Base-by-base conservation (phyloP, 2,797 vertebrate species). In the Aulostomus chinensis region DNA sequence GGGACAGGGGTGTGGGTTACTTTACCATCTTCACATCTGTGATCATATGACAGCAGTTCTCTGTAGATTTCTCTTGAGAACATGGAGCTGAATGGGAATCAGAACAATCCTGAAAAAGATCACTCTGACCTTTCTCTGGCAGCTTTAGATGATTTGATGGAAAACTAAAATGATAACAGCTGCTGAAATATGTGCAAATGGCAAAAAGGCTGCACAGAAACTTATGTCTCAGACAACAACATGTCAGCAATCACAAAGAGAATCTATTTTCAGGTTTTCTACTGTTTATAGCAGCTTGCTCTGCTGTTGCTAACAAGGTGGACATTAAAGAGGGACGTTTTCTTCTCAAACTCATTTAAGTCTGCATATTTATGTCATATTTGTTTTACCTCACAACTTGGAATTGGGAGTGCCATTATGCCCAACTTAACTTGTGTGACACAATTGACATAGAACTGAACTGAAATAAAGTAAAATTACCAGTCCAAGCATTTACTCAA, bases 261-360 rank as follows among this genome's bases (percentile, higher is more conserved):
- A 53, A 39, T 59, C 46, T 20, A 39, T 51, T 48, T 63, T 54
- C 33, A 59, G 65, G 29, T 46, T 60, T 22, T 37, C 18, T n/a
- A 65, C 59, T 76, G 68, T 82, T 68, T 73, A 55, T 71, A 68
- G 58, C 31, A n/a, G 42, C 48, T 1, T 1, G 37, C 41, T 62
- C 47, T 22, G 26, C n/a, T 40, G 14, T 2, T 29, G 38, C 1
- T 17, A 45, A 37, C 11, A 1, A 37, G 21, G 35, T 33, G 32
- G 24, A 25, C 24, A 4, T 7, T 2, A 4, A 25, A 9, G 24
- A 35, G 37, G n/a, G n/a, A n/a, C n/a, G n/a, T n/a, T n/a, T n/a
- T n/a, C n/a, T n/a, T n/a, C n/a, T n/a, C n/a, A n/a, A n/a, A n/a
- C n/a, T n/a, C n/a, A n/a, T n/a, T n/a, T n/a, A n/a, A n/a, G n/a